Percentiles rank a stretch among this genome's conserved stretches.
These are phyloP conservation scores for Aphelenchoides fujianensis DNA, from an alignment of 1,140 invertebrate genomes.

Conservation along the genomic window DNA sequence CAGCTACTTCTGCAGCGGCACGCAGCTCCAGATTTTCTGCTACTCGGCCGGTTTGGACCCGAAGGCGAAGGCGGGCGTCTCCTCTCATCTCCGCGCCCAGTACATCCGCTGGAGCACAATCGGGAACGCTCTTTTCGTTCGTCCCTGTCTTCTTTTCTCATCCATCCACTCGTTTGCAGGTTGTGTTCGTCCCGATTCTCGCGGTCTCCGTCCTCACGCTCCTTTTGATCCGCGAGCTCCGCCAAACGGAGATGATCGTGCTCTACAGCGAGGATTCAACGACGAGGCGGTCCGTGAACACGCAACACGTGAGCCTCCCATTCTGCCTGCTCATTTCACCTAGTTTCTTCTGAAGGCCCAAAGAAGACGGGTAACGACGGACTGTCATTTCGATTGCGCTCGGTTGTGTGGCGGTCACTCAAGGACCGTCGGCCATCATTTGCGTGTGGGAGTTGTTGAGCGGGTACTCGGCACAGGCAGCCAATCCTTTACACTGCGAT, in stretches of 20 bases:
- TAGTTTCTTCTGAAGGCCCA: slow-evolving; percentile 40
- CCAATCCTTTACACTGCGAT: slow-evolving; percentile 35
- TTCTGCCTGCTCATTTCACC: slow-evolving; percentile 20
- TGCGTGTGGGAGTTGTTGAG: slow-evolving; percentile 55
- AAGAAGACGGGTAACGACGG: slow-evolving; percentile 49
- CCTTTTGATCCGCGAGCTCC: slow-evolving; percentile 32
- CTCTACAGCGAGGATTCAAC: slow-evolving; percentile 40
- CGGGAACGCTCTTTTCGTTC: slow-evolving; percentile 55
- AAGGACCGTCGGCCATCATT: slow-evolving; percentile 61
- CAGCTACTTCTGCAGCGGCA: slow-evolving; percentile 57
- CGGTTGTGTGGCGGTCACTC: slow-evolving; percentile 57
- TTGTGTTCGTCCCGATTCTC: slow-evolving; percentile 60
- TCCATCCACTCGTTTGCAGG: slow-evolving; percentile 32
- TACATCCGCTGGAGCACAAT: slow-evolving; percentile 56
- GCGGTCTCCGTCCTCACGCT: slow-evolving; percentile 53
- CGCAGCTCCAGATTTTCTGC: slow-evolving; percentile 56
- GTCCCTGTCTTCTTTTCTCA: not conserved
- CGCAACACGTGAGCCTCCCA: slow-evolving; percentile 41
- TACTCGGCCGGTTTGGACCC: slow-evolving; percentile 50
- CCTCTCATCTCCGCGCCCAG: slow-evolving; percentile 36
- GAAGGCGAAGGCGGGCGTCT: slow-evolving; percentile 25
- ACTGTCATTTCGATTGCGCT: slow-evolving; percentile 60
- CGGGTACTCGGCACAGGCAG: slow-evolving; percentile 43
- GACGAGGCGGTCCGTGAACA: slow-evolving; percentile 29
- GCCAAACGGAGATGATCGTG: slow-evolving; percentile 32